Base-by-base conservation (phyloP, 53 echinoderm and acorn worm species). In the Pentamera pediparva region DNA sequence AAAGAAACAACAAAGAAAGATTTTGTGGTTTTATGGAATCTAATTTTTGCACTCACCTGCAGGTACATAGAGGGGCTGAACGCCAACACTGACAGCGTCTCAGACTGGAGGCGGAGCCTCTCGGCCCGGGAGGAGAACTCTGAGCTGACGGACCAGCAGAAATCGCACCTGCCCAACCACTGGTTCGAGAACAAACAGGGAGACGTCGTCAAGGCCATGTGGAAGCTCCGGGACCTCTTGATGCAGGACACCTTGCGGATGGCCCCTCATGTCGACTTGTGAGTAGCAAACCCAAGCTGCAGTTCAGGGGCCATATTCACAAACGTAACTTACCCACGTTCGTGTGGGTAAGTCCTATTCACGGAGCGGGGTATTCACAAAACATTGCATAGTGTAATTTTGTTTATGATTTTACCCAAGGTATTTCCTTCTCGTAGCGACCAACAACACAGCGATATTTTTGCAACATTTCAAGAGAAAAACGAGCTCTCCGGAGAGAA, bases 11-110 rank as follows among this genome's bases (percentile, higher is more conserved):
- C n/a, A n/a, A n/a, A n/a, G n/a, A n/a, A n/a, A n/a, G n/a, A n/a
- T n/a, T n/a, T n/a, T n/a, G n/a, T n/a, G n/a, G n/a, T n/a, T n/a
- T n/a, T n/a, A n/a, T n/a, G n/a, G n/a, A n/a, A n/a, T n/a, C n/a
- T n/a, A n/a, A n/a, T n/a, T n/a, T n/a, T 57, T 31, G 5, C 15
- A 30, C 27, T 41, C 15, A 21, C 30, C 45, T 13, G 6, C 57
- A 98, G 98, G 67, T 98, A 98, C 60, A 98, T 98, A 36, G 98
- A 98, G 65, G 98, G 98, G 8, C 76, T 98, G 30, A 84, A 83
- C 59, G 77, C 65, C 38, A 74, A 77, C 54, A 65, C 85, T 4
- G 83, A 76, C 21, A 88, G 83, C 8, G 87, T 98, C 10, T 88
- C 88, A 48, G 88, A 92, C 37, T 98, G 98, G 91, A 84, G 91